Base-by-base conservation (phyloP, 2,113 vertebrate species). In the Corythoichthys intestinalis region DNA sequence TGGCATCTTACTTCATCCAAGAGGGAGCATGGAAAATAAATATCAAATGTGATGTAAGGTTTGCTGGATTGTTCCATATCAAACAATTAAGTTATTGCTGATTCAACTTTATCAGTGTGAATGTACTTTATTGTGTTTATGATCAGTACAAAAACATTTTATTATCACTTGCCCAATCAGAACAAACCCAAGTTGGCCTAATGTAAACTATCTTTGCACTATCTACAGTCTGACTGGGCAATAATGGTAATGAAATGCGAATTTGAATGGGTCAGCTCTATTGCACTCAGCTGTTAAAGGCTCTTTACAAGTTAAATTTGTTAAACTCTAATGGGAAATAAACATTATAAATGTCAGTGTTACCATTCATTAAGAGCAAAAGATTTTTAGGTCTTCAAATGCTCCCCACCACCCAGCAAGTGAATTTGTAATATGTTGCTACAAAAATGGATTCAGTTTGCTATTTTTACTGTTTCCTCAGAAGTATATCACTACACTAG, bases 271-370 rank as follows among this genome's bases (percentile, higher is more conserved):
- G 41, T 47, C 60, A 46, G 60, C 41, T n/a, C 7, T 63, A 46
- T 47, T 12, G n/a, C 41, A 63, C 6, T 63, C 41, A 28, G 41
- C 5, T 28, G 46, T 46, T 47, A 12, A 13, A n/a, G 11, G 2
- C n/a, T 63, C 60, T 28, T 63, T 47, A 2, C 41, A 47, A 20
- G 11, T 28, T 39, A 47, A n/a, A 47, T 46, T 46, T 28, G n/a
- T 63, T n/a, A 63, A 63, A 63, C 41, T 28, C 4, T 61, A 4
- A 28, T 41, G 38, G 4, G 58, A 60, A 60, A 57, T 57, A 57
- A 57, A 60, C 58, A 60, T n/a, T 6, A 46, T 17, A 4, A 63
- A n/a, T 46, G n/a, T 6, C 4, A 10, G 39, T 20, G 37, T 9
- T 41, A 39, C 12, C 17, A 54, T 20, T 54, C n/a, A 54, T 8